Evolutionary conservation across 2,113 vertebrate species (phyloP), one percentile per base, ranked within the genome.

Genomic region (Cygnus buccinator): DNA sequence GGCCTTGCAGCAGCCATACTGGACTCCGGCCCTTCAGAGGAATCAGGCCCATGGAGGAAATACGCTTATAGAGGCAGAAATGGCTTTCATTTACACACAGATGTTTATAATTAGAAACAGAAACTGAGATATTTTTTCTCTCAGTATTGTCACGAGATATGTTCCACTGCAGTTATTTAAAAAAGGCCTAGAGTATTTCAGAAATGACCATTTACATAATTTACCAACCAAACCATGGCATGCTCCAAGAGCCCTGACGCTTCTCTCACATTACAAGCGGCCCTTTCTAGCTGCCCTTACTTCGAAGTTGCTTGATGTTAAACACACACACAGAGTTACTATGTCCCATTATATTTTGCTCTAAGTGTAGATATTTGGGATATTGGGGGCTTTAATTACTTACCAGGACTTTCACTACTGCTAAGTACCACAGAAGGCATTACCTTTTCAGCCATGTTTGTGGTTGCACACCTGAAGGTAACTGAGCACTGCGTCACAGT

Each of bases 301-400:
- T n/a, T 25, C 3, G 6, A 41, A 58, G 33, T 22, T 70, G 16
- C 55, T 70, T 79, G 33, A 17, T 21, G 20, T 72, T 33, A 72
- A 52, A 41, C 8, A 46, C 22, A 35, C 16, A n/a, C 43, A 41
- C 6, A 23, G 13, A 6, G 50, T 84, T 48, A 46, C 44, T 41
- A 33, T 15, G 18, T 19, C 37, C 37, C n/a, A 15, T 33, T 78
- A 1, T 58, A 79, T 65, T 67, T 95, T 76, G 22, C 58, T 63
- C 23, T 58, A 67, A 74, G 80, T 29, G 22, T 54, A 85, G 90
- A 68, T 54, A 48, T 61, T 92, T 95, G 87, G 37, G 28, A 31
- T 82, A 91, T 41, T 29, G 67, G 74, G 54, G 44, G 48, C 59
- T 96, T 88, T 84, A 94, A 62, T 83, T 95, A 25, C 57, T 93